These are phyloP conservation scores for Enteromius unitaeniatus DNA, from an alignment of 2,797 vertebrate species.

Conservation along the genomic window DNA sequence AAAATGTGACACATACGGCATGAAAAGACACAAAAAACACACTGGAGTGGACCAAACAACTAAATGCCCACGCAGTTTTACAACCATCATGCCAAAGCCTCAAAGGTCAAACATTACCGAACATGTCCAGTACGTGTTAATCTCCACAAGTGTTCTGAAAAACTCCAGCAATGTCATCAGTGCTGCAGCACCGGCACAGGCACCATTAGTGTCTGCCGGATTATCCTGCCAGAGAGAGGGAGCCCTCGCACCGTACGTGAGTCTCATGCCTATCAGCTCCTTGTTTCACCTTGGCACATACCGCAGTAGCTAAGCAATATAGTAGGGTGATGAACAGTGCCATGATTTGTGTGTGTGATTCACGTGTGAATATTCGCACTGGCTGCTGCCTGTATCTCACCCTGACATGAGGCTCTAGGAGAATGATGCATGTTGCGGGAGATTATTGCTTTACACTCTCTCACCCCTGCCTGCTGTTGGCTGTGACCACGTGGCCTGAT, in stretches of 20 bases:
- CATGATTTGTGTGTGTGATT: conserved; percentile 35
- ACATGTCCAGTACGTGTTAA: conserved; percentile 28
- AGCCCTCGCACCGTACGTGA: conserved; percentile 75
- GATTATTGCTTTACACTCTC: conserved; percentile 58
- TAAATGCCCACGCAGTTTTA: background rate
- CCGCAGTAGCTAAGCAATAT: conserved; percentile 61
- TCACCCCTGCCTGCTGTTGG: conserved; percentile 51
- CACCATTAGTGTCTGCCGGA: conserved; percentile 67
- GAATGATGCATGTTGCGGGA: conserved; percentile 51
- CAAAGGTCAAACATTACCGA: conserved; percentile 16
- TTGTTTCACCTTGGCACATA: conserved; percentile 78
- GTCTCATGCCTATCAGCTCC: conserved; percentile 79
- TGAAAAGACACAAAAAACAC: background rate
- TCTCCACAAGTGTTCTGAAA: conserved; percentile 50
- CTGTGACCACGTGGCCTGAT: conserved; percentile 52
- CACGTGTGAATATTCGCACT: conserved; percentile 3
- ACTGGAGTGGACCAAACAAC: background rate
- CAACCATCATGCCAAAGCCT: background rate
- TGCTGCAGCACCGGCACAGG: conserved; percentile 63
- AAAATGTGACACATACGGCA: background rate
- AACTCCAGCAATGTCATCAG: conserved; percentile 74
- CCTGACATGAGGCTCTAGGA: conserved; percentile 36
- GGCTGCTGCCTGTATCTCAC: conserved; percentile 43
- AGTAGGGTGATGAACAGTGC: conserved; percentile 4
- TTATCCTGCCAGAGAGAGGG: conserved; percentile 59